phyloP scores from a whole-genome alignment of 2,888 invertebrate species.

The Masnerella sp. region DNA sequence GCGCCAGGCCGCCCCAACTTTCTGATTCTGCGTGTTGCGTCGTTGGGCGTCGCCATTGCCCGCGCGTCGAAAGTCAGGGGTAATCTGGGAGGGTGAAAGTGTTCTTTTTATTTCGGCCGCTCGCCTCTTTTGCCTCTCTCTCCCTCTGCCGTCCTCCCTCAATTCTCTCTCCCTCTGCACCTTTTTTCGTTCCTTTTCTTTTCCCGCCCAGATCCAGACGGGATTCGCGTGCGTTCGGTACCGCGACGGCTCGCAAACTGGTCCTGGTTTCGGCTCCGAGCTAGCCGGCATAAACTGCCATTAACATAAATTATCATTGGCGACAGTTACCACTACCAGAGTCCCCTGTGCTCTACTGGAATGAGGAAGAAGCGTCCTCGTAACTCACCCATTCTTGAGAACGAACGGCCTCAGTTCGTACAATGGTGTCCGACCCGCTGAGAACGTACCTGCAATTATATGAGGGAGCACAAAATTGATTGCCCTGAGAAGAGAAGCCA shows the following conservation, averaged over 20 bases:
- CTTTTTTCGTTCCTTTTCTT: slow-evolving; percentile 8
- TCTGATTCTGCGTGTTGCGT: slow-evolving; percentile 71
- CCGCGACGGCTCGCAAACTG: slow-evolving; percentile 74
- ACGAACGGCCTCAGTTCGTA: slow-evolving; percentile 50
- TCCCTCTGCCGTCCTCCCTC: slow-evolving; percentile 6
- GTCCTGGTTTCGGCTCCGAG: slow-evolving; percentile 65
- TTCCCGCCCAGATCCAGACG: slow-evolving; percentile 34
- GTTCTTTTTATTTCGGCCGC: slow-evolving; percentile 48
- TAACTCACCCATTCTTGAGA: slow-evolving; percentile 61
- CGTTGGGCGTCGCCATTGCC: slow-evolving; percentile 75
- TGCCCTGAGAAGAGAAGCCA: slow-evolving; percentile 53
- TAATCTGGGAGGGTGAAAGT: slow-evolving; percentile 58
- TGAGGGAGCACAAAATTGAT: slow-evolving; percentile 57
- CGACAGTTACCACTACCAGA: slow-evolving; percentile 79
- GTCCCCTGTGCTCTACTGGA: slow-evolving; percentile 54
- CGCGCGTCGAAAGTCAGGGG: slow-evolving; percentile 66
- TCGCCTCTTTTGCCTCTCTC: slow-evolving; percentile 27
- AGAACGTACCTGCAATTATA: slow-evolving; percentile 62
- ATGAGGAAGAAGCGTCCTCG: slow-evolving; percentile 60
- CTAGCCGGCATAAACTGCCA: slow-evolving; percentile 73
- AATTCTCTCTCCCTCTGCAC: slow-evolving; percentile 1
- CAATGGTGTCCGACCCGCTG: slow-evolving; percentile 61
- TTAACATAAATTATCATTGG: slow-evolving; percentile 81
- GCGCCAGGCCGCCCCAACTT: slow-evolving; percentile 60
- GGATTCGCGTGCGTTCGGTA: slow-evolving; percentile 68